These are phyloP conservation scores for Percopsis omiscomaycus DNA, from an alignment of 2,797 vertebrate genomes.

Conservation along the genomic window DNA sequence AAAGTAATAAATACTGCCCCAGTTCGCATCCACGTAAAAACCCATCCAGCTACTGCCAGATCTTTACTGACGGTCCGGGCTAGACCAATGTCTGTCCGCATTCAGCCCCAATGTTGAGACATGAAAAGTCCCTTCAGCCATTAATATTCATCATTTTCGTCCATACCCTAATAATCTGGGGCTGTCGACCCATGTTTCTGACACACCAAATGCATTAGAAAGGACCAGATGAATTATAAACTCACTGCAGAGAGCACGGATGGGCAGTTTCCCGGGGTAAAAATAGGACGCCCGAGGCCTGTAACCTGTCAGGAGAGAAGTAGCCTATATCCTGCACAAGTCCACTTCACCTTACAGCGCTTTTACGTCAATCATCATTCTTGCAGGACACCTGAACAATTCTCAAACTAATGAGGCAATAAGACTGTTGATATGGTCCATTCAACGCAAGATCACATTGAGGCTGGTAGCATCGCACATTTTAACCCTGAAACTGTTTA, in stretches of 20 bases:
- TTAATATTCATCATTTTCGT: conserved; percentile 49
- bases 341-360: background rate
- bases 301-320: conserved; percentile 18
- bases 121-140: conserved; percentile 36
- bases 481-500: too few relatives aligned
- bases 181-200: conserved; percentile 21
- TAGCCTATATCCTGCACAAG: background rate
- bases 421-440: background rate
- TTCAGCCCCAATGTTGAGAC: conserved; percentile 26
- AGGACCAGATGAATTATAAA: conserved; percentile 40
- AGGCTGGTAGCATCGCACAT: background rate
- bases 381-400: background rate
- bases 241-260: conserved; percentile 27
- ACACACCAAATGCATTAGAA: conserved; percentile 35
- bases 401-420: conserved; percentile 2
- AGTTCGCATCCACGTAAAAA: background rate
- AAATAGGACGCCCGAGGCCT: conserved; percentile 39
- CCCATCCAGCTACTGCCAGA: background rate
- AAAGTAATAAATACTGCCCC: too few relatives aligned
- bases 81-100: conserved; percentile 9
- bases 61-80: conserved; percentile 14
- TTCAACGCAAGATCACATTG: background rate
- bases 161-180: conserved; percentile 38
- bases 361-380: background rate
- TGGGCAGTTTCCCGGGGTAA: conserved; percentile 15